A percentile compares a stretch with the other conserved stretches of the same genome.
Conservation (phyloP, 1,140 invertebrate genomes). For the Achatina immaculata region DNA sequence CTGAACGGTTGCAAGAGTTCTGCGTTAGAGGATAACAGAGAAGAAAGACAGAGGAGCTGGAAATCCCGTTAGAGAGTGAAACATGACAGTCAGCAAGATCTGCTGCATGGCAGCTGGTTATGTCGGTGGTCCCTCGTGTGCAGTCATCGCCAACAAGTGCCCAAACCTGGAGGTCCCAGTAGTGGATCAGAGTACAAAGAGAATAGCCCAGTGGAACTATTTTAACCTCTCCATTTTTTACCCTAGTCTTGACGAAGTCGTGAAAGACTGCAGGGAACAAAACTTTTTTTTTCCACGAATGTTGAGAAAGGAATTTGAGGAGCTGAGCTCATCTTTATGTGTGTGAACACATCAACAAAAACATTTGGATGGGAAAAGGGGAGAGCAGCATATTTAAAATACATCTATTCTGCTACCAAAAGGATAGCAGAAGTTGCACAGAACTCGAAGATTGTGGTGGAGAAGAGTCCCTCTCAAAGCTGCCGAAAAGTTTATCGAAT, state of each 20-base stretch:
- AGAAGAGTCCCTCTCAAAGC: conserved; percentile 99
- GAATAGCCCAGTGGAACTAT: conserved; percentile 99
- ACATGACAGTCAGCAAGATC: conserved; percentile 78
- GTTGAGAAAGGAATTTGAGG: conserved; percentile 89
- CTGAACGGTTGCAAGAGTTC: no score
- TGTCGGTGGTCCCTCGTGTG: conserved; percentile 98
- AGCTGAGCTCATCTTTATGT: conserved; percentile 99
- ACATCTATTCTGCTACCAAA: conserved; percentile 94
- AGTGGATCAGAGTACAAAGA: conserved; percentile 90
- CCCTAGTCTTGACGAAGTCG: conserved; percentile 94
- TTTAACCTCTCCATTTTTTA: conserved; percentile 96
- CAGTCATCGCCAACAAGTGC: conserved; percentile 96
- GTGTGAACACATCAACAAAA: conserved; percentile 99
- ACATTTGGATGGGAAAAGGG: conserved; percentile 96
- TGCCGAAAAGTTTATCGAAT: conserved; percentile 95
- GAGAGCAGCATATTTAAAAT: conserved; percentile 97
- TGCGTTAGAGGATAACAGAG: no score
- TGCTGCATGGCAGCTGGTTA: conserved; percentile 99
- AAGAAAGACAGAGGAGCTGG: no score
- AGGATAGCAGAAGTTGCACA: conserved; percentile 93
- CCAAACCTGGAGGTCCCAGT: conserved; percentile 95
- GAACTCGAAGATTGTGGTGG: conserved; percentile 96
- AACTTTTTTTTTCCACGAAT: conserved; percentile 98
- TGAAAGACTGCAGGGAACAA: conserved; percentile 85
- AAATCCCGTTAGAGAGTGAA: conserved; percentile 45